Evolutionary conservation across 2,113 vertebrate genomes (phyloP).

Genomic region (Prunella himalayana): DNA sequence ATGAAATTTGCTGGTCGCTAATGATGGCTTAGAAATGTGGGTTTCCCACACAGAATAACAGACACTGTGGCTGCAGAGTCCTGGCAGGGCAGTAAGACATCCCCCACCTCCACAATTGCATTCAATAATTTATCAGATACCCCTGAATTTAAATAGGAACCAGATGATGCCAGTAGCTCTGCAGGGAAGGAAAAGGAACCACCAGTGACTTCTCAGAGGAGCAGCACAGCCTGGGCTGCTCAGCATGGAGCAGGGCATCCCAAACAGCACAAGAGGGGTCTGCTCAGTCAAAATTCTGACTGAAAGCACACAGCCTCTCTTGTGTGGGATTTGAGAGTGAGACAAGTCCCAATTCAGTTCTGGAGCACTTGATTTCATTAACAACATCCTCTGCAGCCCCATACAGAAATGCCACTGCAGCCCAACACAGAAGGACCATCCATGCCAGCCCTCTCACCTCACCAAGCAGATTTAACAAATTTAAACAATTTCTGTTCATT

Average conservation of each 20-base stretch:
- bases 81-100: background rate
- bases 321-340: background rate
- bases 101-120: background rate
- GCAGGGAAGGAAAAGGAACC: background rate
- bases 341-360: background rate
- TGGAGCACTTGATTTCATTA: background rate
- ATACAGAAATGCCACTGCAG: background rate
- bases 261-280: background rate
- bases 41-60: background rate
- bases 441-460: background rate
- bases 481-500: background rate
- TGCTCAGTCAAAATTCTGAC: constrained; percentile 9
- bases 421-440: background rate
- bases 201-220: background rate
- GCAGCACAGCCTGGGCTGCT: background rate
- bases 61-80: background rate
- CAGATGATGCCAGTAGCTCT: background rate
- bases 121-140: background rate
- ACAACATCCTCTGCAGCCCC: background rate
- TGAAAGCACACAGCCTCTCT: background rate
- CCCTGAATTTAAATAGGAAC: constrained; percentile 4
- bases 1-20: background rate
- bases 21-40: background rate
- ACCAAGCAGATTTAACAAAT: background rate
- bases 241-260: background rate